Evolutionary conservation across 2,797 vertebrate genomes (phyloP), one percentile per base, ranked within the genome.

Genomic region (Pangasius krempfi): DNA sequence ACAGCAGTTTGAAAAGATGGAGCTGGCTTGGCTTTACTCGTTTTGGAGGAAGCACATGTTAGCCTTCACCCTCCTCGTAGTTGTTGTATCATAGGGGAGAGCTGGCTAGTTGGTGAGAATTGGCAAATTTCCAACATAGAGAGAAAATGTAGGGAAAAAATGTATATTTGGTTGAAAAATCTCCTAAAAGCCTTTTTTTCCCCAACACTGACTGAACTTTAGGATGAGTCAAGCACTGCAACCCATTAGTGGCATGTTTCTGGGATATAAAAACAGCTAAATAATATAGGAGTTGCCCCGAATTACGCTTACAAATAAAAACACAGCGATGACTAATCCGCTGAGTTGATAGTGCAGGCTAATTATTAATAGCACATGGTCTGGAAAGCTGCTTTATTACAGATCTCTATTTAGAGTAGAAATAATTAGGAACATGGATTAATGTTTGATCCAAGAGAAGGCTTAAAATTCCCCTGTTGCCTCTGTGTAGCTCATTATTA

Each of bases 361-460:
- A 40, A 60, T 81, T 27, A 58, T 25, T 16, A 62, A 83, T 44
- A 64, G 47, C 66, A 81, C 27, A 84, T 20, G 52, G 50, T 27
- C 78, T 40, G 81, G 50, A 58, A 87, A 22, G 50, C 50, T 27
- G 86, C 47, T 68, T 78, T 14, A 76, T 87, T 81, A 82, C 78
- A 82, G 14, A 56, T 5, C 64, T 4, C 52, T 47, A 66, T 64
- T 83, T 86, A 47, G 78, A 88, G 78, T 62, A 79, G 84, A 89
- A 86, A 85, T 18, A 87, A 82, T 60, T 25, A 70, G 86, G 25
- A 18, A 33, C 78, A 47, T 82, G 73, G 75, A 33, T 79, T 72
- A 81, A 44, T 20, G 73, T 75, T 47, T 89, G 37, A 87, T 73
- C 78, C 54, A n/a, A 70, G 22, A 40, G n/a, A 52, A 40, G 79